A percentile compares a stretch with the other conserved stretches of the same genome.
phyloP scores from a whole-genome alignment of 2,888 invertebrate species.

The Ophion obscuratus region DNA sequence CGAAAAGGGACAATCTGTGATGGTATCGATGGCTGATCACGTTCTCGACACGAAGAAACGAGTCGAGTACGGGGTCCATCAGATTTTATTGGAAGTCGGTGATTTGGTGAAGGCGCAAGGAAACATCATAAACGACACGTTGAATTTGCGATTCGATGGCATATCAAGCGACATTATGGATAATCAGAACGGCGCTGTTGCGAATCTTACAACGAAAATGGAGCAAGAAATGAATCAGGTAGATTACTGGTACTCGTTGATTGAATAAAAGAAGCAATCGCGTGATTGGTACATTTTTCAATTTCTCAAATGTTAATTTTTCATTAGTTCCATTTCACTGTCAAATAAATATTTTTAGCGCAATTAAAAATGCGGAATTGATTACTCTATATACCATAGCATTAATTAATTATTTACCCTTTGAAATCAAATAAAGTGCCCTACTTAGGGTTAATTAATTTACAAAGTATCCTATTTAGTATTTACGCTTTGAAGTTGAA shows the following conservation, averaged over 20 bases:
- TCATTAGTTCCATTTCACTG: neutral
- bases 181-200: constrained; percentile 89
- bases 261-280: constrained; percentile 3
- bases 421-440: too few relatives aligned
- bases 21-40: constrained; percentile 93
- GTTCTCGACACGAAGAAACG: constrained; percentile 93
- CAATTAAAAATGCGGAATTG: too few relatives aligned
- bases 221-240: constrained; percentile 91
- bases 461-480: too few relatives aligned
- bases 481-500: too few relatives aligned
- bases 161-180: constrained; percentile 89
- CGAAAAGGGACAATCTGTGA: constrained; percentile 90
- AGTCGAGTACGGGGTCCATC: constrained; percentile 93
- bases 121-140: constrained; percentile 87
- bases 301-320: neutral
- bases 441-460: too few relatives aligned
- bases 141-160: constrained; percentile 89
- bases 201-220: constrained; percentile 91
- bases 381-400: too few relatives aligned
- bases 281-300: neutral
- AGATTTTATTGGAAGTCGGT: constrained; percentile 91
- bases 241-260: constrained; percentile 39
- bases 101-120: constrained; percentile 89
- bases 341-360: neutral
- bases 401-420: too few relatives aligned